These are phyloP conservation scores for Drosophila colorata DNA, from an alignment of 2,888 invertebrate genomes.

Conservation along the genomic window DNA sequence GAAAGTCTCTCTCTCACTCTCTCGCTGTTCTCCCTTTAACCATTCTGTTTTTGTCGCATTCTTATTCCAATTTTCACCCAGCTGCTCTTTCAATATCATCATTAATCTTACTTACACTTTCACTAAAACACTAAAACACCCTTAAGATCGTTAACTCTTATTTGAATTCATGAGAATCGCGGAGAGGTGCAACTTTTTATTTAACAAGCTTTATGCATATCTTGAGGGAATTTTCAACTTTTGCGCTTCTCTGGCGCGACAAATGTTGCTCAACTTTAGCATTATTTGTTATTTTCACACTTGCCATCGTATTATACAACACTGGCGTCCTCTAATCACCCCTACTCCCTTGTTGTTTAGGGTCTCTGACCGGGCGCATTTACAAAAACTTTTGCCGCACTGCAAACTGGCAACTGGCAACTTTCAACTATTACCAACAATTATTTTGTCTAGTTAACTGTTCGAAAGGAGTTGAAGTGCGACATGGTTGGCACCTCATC, in stretches of 20 bases:
- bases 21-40: too few species aligned
- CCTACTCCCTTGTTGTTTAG: conserved; percentile 2
- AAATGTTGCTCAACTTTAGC: conserved; percentile 29
- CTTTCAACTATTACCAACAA: conserved; percentile 68
- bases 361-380: conserved; percentile 39
- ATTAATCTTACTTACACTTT: neutral
- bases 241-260: neutral
- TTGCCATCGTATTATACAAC: conserved; percentile 20
- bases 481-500: conserved; percentile 43
- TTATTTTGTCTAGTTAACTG: conserved; percentile 72
- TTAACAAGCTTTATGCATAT: neutral
- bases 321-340: neutral
- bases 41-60: too few species aligned
- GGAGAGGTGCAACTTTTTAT: conserved; percentile 8
- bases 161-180: conserved; percentile 5
- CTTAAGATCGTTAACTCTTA: neutral
- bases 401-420: conserved; percentile 34
- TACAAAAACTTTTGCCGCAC: conserved; percentile 38
- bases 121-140: neutral
- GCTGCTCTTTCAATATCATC: neutral
- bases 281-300: conserved; percentile 43
- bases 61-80: too few species aligned
- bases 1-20: too few species aligned
- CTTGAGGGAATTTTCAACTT: conserved; percentile 6
- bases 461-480: conserved; percentile 64